Base-by-base conservation (phyloP, 1,140 invertebrate genomes). In the Achroia grisella region DNA sequence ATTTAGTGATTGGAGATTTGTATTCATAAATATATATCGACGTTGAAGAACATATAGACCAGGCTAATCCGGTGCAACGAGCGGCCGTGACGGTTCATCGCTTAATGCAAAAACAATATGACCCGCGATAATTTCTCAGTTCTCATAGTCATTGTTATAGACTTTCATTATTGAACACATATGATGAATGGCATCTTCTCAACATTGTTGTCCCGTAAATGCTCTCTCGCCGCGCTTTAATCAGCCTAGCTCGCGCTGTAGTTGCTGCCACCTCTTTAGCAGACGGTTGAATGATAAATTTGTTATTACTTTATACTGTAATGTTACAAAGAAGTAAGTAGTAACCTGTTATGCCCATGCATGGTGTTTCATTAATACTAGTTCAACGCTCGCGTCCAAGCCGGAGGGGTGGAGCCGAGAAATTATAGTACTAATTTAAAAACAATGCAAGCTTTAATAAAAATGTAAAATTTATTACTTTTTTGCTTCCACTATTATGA, bases 141-240 rank as follows among this genome's bases (percentile, higher is more conserved):
- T 71, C 70, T 56, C 74, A 71, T 65, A 57, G 55, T 62, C 57
- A 82, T 82, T 82, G 78, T 82, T 77, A 52, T 61, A 49, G 48
- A 68, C 78, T 79, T 82, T 82, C 78, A 64, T 71, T 54, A 66
- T 63, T 50, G 55, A 68, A 62, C 53, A 58, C 62, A 69, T 67
- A 62, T 50, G 59, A 52, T 51, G 32, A 52, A 15, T 14, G 41
- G 52, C 44, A 40, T 23, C 58, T 81, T 77, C 75, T 64, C 78
- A 79, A 82, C 71, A 79, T 79, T 81, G 77, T 78, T 63, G 48
- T 23, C 36, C 10, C 36, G 29, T n/a, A 14, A 15, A 10, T 17
- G 34, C 29, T 4, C 32, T 27, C 42, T 33, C 42, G 17, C 0
- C 17, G 4, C 17, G 33, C 8, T 37, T 23, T 23, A 23, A 23